phyloP scores from a whole-genome alignment of 1,140 invertebrate species.

The Papilio glaucus region DNA sequence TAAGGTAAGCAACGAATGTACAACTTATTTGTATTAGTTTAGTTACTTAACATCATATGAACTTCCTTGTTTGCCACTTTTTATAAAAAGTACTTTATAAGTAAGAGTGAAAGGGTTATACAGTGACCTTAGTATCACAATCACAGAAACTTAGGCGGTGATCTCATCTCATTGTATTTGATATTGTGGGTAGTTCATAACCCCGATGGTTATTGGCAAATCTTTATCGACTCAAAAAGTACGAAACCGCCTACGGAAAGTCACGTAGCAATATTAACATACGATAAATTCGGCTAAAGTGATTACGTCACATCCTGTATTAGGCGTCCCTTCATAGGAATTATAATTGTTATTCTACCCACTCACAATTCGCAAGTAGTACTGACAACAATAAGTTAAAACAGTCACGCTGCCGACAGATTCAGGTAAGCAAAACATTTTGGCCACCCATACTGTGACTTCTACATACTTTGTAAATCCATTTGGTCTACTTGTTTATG shows the following conservation, averaged over 20 bases:
- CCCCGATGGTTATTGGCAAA: neutral
- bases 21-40: too few species aligned
- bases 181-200: neutral
- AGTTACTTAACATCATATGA: too few species aligned
- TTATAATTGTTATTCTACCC: constrained; percentile 13
- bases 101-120: neutral
- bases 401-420: neutral
- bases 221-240: neutral
- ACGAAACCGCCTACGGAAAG: constrained; percentile 8
- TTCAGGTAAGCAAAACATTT: neutral
- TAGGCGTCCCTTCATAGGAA: constrained; percentile 2
- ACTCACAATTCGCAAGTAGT: neutral
- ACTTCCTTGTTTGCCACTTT: too few species aligned
- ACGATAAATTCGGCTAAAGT: constrained; percentile 11
- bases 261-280: neutral
- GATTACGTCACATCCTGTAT: constrained; percentile 27
- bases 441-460: neutral
- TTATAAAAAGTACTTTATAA: neutral
- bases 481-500: neutral
- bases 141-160: neutral
- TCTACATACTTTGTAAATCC: neutral
- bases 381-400: neutral
- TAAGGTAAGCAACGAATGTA: too few species aligned
- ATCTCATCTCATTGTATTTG: neutral
- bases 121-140: neutral